Percentiles rank a stretch among this genome's conserved stretches.
phyloP scores from a whole-genome alignment of 2,888 invertebrate genomes.

The Muscina levida region DNA sequence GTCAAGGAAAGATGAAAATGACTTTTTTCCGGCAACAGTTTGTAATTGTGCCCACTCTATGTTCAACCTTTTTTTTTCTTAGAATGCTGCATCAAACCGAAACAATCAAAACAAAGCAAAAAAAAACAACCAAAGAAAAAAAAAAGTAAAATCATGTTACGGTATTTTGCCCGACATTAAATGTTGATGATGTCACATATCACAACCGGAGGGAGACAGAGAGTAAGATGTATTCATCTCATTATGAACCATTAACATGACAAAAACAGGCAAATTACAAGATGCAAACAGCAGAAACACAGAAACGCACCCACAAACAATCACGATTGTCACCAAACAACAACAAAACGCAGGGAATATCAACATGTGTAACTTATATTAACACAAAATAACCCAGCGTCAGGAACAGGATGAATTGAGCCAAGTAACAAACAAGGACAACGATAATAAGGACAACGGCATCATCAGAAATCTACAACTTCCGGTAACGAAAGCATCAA shows the following conservation, averaged over 20 bases:
- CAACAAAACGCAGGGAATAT: conserved; percentile 15
- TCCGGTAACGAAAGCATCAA: conserved; percentile 42
- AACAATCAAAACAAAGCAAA: too few species aligned
- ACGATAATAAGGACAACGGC: conserved; percentile 23
- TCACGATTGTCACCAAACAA: conserved; percentile 41
- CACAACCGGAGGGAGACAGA: too few species aligned
- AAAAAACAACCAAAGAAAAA: too few species aligned
- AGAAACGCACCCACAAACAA: conserved; percentile 26
- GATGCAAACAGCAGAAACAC: conserved; percentile 1
- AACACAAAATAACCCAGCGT: background rate
- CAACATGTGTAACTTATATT: conserved; percentile 14
- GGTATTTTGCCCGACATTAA: too few species aligned
- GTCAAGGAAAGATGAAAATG: background rate
- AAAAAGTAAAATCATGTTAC: too few species aligned
- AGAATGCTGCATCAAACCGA: too few species aligned
- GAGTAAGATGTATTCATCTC: conserved; percentile 38
- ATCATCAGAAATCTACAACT: conserved; percentile 49
- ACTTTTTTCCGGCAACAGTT: background rate
- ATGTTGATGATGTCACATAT: too few species aligned
- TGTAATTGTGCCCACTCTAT: too few species aligned
- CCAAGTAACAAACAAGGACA: conserved; percentile 37
- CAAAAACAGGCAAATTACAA: conserved; percentile 47
- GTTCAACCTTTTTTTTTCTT: too few species aligned
- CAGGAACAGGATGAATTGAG: conserved; percentile 34
- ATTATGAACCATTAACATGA: conserved; percentile 48